phyloP scores from a whole-genome alignment of 2,113 vertebrate species.

The Ictalurus punctatus region DNA sequence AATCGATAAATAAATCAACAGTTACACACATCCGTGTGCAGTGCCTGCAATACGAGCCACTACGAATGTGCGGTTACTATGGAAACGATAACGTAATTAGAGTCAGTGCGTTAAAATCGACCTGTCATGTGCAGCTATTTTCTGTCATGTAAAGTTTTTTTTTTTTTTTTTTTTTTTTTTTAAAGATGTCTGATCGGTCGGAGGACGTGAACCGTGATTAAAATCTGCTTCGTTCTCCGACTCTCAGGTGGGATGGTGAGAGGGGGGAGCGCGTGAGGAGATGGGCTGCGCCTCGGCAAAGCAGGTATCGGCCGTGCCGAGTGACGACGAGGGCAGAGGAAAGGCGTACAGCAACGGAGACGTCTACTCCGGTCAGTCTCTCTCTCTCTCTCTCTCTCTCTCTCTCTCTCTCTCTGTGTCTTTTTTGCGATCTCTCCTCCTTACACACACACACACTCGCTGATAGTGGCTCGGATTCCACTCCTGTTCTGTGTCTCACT shows the following conservation, averaged over 20 bases:
- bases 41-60: not conserved
- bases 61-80: not conserved
- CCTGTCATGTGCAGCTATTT: too few species aligned
- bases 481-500: not conserved
- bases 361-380: constrained; percentile 88
- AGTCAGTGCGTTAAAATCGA: not conserved
- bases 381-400: not conserved
- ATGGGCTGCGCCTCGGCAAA: constrained; percentile 99
- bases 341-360: constrained; percentile 98
- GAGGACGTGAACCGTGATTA: not conserved
- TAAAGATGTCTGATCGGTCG: not conserved
- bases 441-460: constrained; percentile 13
- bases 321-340: constrained; percentile 95
- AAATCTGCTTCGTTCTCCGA: constrained; percentile 18
- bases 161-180: not conserved
- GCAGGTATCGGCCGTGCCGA: constrained; percentile 99
- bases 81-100: not conserved
- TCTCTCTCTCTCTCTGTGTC: not conserved
- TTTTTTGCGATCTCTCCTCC: not conserved
- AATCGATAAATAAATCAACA: not conserved
- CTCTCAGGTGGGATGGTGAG: constrained; percentile 73
- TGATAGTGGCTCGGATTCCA: not conserved
- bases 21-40: not conserved
- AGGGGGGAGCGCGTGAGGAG: constrained; percentile 89
- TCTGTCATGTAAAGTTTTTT: not conserved